Conservation (phyloP, 1,140 invertebrate genomes). For the Pseudoatta argentina region DNA sequence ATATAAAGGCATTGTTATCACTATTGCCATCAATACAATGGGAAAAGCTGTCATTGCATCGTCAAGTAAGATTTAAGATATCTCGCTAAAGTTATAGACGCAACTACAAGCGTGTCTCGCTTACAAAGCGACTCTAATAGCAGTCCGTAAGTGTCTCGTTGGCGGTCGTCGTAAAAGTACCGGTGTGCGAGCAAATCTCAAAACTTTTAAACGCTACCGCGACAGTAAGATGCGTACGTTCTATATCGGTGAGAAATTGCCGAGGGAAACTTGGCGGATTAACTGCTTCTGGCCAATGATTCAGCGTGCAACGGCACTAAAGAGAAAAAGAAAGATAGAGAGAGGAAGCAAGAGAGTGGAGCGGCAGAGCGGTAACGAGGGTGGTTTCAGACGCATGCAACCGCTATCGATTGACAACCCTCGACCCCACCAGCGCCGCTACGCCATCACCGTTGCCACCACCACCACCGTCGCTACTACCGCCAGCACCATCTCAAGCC, state of each 20-base stretch:
- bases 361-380: constrained; percentile 54
- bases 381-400: constrained; percentile 76
- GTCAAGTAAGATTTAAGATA: neutral
- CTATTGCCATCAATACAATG: neutral
- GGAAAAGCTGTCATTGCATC: neutral
- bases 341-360: constrained; percentile 5
- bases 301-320: constrained; percentile 2
- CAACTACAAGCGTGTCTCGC: neutral
- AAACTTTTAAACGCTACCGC: constrained; percentile 65
- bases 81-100: constrained; percentile 4
- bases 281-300: constrained; percentile 69
- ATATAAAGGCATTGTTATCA: neutral
- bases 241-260: neutral
- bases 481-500: constrained; percentile 42
- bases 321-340: constrained; percentile 21
- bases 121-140: constrained; percentile 12
- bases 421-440: constrained; percentile 53
- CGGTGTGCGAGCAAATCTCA: constrained; percentile 37
- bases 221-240: constrained; percentile 32
- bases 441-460: constrained; percentile 55
- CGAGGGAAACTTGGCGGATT: constrained; percentile 66
- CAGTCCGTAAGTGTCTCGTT: neutral
- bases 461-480: constrained; percentile 22
- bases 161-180: neutral
- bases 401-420: constrained; percentile 80